These are phyloP conservation scores for Schizotus pectinicornis DNA, from an alignment of 2,888 invertebrate species.

Conservation along the genomic window DNA sequence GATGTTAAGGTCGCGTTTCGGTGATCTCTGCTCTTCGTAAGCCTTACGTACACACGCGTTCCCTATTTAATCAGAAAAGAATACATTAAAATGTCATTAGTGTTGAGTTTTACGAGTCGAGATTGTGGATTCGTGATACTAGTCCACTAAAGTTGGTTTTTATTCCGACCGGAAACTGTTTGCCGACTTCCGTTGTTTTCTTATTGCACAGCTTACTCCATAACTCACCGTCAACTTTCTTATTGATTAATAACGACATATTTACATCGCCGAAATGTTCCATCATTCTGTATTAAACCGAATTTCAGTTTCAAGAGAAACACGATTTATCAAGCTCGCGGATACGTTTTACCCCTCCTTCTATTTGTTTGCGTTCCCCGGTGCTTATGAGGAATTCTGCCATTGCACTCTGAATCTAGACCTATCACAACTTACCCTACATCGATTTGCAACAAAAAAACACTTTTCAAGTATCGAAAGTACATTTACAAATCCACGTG, in stretches of 20 bases:
- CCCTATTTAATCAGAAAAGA: slow-evolving; percentile 24
- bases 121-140: slow-evolving; percentile 34
- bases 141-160: slow-evolving; percentile 29
- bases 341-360: slow-evolving; percentile 10
- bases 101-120: slow-evolving; percentile 24
- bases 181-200: slow-evolving; percentile 37
- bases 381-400: background rate
- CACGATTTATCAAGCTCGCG: slow-evolving; percentile 18
- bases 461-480: too few relatives aligned
- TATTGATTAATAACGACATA: slow-evolving; percentile 36
- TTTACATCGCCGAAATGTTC: slow-evolving; percentile 31
- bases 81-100: slow-evolving; percentile 33
- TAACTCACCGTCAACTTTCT: slow-evolving; percentile 35
- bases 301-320: slow-evolving; percentile 22
- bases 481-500: too few relatives aligned
- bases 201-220: slow-evolving; percentile 35
- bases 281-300: slow-evolving; percentile 29
- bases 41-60: too few relatives aligned
- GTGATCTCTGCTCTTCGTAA: too few relatives aligned
- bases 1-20: too few relatives aligned
- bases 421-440: too few relatives aligned
- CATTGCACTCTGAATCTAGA: too few relatives aligned
- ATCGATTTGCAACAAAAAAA: too few relatives aligned
- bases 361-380: slow-evolving; percentile 15
- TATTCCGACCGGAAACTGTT: slow-evolving; percentile 37